Conservation (phyloP, 2,888 invertebrate species). For the Melikaiella ostensackeni region DNA sequence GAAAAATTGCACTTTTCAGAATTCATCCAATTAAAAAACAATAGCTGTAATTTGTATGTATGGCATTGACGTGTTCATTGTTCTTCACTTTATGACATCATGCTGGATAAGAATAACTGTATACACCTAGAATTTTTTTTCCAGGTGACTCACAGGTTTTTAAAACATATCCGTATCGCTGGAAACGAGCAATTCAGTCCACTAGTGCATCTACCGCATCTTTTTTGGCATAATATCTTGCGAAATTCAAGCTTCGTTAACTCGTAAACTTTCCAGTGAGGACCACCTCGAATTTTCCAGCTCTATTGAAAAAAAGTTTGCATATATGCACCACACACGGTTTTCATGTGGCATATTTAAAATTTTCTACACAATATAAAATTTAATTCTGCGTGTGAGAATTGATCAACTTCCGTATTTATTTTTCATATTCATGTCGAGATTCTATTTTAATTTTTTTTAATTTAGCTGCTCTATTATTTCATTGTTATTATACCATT, state of each 20-base stretch:
- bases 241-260: conserved; percentile 23
- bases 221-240: conserved; percentile 25
- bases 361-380: not conserved
- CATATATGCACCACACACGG: not conserved
- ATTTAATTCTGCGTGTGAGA: not conserved
- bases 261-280: conserved; percentile 14
- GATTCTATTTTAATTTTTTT: no score
- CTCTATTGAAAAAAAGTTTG: not conserved
- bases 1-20: not conserved
- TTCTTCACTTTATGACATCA: not conserved
- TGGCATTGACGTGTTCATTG: not conserved
- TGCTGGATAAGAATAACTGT: not conserved
- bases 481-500: no score
- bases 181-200: conserved; percentile 1
- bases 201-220: conserved; percentile 9
- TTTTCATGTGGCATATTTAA: not conserved
- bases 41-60: not conserved
- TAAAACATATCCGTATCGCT: not conserved
- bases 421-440: no score
- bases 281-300: conserved; percentile 1
- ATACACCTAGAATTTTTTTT: not conserved
- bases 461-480: no score
- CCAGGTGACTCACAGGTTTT: not conserved
- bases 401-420: no score
- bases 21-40: not conserved